Conservation (phyloP, 92 coral and sea anemone species). For the Isaurus tuberculatus region DNA sequence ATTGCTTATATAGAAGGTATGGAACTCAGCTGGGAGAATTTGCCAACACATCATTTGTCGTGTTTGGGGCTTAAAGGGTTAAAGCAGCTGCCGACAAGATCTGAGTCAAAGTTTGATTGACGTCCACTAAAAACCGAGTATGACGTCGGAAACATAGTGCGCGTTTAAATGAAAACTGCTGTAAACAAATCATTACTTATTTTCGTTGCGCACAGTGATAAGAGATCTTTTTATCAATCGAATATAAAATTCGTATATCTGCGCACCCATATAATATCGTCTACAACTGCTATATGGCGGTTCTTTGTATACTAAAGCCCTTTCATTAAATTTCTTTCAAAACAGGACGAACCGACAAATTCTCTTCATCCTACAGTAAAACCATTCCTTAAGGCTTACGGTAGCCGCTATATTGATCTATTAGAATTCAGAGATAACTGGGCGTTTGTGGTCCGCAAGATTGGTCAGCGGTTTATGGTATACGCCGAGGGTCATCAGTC, state of each 20-base stretch:
- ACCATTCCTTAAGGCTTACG: constrained; percentile 45
- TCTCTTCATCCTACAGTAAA: constrained; percentile 24
- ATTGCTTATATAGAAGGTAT: too few species aligned
- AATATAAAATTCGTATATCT: neutral
- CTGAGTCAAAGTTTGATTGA: too few species aligned
- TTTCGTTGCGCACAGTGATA: too few species aligned
- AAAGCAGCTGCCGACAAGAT: too few species aligned
- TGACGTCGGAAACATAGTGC: too few species aligned
- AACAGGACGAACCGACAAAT: constrained; percentile 36
- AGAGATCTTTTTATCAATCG: neutral
- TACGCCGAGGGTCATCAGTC: constrained; percentile 32
- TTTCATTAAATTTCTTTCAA: neutral
- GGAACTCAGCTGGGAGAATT: too few species aligned
- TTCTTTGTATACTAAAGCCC: neutral
- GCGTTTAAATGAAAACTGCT: too few species aligned
- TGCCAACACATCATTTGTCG: too few species aligned
- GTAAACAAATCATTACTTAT: too few species aligned
- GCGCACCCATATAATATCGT: neutral
- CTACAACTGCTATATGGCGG: neutral
- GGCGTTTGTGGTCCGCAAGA: constrained; percentile 40
- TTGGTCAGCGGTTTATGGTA: constrained; percentile 36
- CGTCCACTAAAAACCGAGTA: too few species aligned
- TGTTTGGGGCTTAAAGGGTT: too few species aligned
- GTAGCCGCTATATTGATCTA: constrained; percentile 18
- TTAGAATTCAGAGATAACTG: constrained; percentile 30